Percentiles rank a stretch among this genome's conserved stretches.
Conservation (phyloP, 2,113 vertebrate species). For the Hystrix brachyura region DNA sequence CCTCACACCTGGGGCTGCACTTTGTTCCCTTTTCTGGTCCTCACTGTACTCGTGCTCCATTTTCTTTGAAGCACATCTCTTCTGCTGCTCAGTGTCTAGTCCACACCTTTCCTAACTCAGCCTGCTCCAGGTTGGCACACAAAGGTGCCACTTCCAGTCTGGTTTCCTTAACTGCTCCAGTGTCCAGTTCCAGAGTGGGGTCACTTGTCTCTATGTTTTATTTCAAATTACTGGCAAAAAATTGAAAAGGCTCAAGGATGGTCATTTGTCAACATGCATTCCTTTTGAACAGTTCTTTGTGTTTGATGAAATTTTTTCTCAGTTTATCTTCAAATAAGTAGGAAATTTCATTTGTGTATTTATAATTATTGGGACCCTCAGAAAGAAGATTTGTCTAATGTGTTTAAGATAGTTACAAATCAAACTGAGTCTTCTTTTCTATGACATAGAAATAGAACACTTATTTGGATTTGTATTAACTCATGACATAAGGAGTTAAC, state of each 20-base stretch:
- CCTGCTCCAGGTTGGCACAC: background rate
- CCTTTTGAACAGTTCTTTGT: background rate
- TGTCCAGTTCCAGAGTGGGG: background rate
- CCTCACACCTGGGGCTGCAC: rapidly evolving
- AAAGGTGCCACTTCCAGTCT: too few species aligned
- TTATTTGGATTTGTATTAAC: background rate
- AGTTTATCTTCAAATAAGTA: background rate
- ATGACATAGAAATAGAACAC: background rate
- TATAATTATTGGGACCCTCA: background rate
- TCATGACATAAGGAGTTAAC: background rate
- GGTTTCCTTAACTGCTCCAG: background rate
- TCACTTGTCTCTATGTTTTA: background rate
- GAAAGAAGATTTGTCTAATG: background rate
- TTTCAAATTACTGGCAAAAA: background rate
- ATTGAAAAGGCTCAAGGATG: background rate
- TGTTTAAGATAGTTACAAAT: background rate
- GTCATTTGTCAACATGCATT: background rate
- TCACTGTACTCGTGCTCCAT: background rate
- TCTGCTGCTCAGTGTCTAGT: background rate
- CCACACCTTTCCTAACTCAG: background rate
- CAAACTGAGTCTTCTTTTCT: background rate
- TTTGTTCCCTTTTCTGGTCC: background rate
- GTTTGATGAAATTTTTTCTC: background rate
- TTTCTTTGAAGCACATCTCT: background rate
- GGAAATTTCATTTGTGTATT: background rate